These are phyloP conservation scores for Gymnocypris eckloni DNA, from an alignment of 2,797 vertebrate species.

Conservation along the genomic window DNA sequence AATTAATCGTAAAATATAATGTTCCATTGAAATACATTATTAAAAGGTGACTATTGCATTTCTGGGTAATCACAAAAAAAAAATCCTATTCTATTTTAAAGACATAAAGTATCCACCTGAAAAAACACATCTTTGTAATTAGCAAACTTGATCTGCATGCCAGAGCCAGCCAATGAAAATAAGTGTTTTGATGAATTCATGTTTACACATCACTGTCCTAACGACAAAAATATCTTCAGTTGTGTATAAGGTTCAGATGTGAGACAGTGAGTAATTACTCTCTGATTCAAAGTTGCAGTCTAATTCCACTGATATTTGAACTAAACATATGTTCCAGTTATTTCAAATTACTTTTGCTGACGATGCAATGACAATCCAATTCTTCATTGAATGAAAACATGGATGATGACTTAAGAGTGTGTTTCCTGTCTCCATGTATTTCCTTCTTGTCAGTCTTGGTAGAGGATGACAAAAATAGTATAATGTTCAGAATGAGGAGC, in stretches of 20 bases:
- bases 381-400: conserved; percentile 31
- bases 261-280: not conserved
- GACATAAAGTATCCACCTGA: not conserved
- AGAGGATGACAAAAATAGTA: conserved; percentile 36
- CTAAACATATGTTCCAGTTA: conserved; percentile 6
- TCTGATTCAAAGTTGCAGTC: not conserved
- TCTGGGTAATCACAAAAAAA: not conserved
- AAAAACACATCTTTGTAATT: not conserved
- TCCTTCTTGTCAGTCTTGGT: conserved; percentile 37
- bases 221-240: not conserved
- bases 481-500: conserved; percentile 31
- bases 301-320: not conserved
- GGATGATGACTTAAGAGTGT: conserved; percentile 13
- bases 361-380: conserved; percentile 17
- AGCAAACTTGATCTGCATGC: not conserved
- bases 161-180: not conserved
- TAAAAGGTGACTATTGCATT: not conserved
- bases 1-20: conserved; percentile 16
- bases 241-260: not conserved
- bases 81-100: not conserved
- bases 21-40: conserved; percentile 13
- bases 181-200: not conserved
- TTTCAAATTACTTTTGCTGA: conserved; percentile 17
- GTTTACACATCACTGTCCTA: not conserved
- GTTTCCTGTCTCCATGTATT: conserved; percentile 7